Base-by-base conservation (phyloP, 1,140 invertebrate genomes). In the Eciton burchellii region DNA sequence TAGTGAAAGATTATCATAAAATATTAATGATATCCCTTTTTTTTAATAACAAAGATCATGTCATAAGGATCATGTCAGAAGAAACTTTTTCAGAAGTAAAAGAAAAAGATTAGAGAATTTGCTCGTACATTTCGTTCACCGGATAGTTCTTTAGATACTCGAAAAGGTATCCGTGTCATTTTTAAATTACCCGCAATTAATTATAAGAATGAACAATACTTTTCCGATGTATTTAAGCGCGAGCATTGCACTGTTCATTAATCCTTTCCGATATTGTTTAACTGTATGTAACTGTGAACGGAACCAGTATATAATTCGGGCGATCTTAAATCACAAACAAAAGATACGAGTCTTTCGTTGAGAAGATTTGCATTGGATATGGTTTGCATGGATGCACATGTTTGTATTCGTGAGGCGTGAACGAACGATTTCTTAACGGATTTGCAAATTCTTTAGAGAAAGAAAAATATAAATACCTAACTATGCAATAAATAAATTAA, bases 161-260 rank as follows among this genome's bases (percentile, higher is more conserved):
- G 3, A 47, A 41, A 76, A 41, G 21, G 72, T 54, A 76, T 41
- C 19, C 0, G 45, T 76, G 12, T n/a, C 72, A 76, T 76, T 76
- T 74, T 76, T 52, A 63, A 76, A 63, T 76, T 35, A 76, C 72
- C 59, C 72, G 72, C 72, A 41, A 16, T 76, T 76, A 63, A 76
- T 76, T 76, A 35, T 72, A 76, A 76, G 63, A 76, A 76, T 76
- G 19, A n/a, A 76, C 59, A 12, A 62, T 63, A 63, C 59, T 76
- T 76, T 49, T 76, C 6, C 8, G 45, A 62, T 41, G 12, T 19
- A 45, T 2, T 60, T 62, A 49, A 52, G 19, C 26, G 35, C 70
- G 52, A 72, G 14, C 59, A 3, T 59, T 11, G 9, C 24, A 45
- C 9, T 29, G 2, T 62, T 8, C 14, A 35, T 74, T 62, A 76